These are phyloP conservation scores for Serripes groenlandicus DNA, from an alignment of 2,888 invertebrate species.

Conservation along the genomic window DNA sequence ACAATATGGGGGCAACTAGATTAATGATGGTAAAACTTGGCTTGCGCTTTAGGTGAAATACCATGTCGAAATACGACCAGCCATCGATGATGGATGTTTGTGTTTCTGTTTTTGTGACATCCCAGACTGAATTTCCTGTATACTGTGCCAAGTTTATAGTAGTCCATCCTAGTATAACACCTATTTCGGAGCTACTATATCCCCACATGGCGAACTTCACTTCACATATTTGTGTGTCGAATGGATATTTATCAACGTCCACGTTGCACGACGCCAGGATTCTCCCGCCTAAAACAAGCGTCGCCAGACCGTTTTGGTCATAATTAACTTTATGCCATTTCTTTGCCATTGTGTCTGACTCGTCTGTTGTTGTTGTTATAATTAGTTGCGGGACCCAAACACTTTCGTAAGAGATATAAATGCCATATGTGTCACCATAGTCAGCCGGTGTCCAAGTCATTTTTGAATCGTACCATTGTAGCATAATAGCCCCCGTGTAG, in stretches of 20 bases:
- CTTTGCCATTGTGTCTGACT: constrained; percentile 48
- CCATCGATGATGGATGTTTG: neutral
- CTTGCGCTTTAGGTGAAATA: constrained; percentile 13
- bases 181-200: constrained; percentile 38
- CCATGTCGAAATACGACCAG: constrained; percentile 8
- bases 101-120: neutral
- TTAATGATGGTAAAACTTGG: constrained; percentile 41
- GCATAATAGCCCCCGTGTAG: constrained; percentile 15
- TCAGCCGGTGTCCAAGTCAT: constrained; percentile 38
- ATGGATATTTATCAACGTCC: constrained; percentile 59
- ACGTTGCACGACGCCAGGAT: constrained; percentile 57
- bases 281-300: constrained; percentile 34
- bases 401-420: constrained; percentile 25
- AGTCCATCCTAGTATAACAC: neutral
- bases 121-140: neutral
- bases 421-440: constrained; percentile 12
- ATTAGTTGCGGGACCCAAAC: constrained; percentile 67
- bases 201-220: constrained; percentile 52
- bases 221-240: constrained; percentile 56
- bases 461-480: constrained; percentile 39
- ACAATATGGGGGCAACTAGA: constrained; percentile 54
- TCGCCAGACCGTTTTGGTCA: constrained; percentile 30
- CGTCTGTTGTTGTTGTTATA: constrained; percentile 56
- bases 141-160: neutral
- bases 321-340: constrained; percentile 52